A percentile compares a stretch with the other conserved stretches of the same genome.
phyloP scores from a whole-genome alignment of 2,113 vertebrate species.

The Litocranius walleri region DNA sequence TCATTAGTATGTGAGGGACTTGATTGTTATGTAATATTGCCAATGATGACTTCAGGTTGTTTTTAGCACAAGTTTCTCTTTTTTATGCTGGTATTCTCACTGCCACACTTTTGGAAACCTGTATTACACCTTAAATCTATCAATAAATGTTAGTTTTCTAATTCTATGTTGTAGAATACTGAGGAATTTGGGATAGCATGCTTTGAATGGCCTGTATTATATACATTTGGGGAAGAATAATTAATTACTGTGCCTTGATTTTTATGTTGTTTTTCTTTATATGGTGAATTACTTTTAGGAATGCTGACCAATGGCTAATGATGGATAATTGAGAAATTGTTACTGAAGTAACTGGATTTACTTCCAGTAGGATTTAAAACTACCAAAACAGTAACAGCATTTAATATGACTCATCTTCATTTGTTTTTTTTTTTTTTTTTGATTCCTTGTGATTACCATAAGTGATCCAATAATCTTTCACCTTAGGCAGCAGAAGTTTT shows the following conservation, averaged over 20 bases:
- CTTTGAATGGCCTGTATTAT: conserved; percentile 65
- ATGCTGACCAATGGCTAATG: background rate
- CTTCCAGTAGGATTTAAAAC: conserved; percentile 36
- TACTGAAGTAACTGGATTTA: conserved; percentile 32
- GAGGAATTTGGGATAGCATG: conserved; percentile 78
- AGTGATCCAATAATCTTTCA: conserved; percentile 9
- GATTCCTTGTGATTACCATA: background rate
- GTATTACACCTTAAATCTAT: conserved; percentile 92
- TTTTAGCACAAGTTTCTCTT: conserved; percentile 87
- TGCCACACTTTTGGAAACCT: conserved; percentile 93
- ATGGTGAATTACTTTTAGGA: conserved; percentile 9
- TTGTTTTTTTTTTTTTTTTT: conserved; percentile 28
- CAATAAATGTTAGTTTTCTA: conserved; percentile 99
- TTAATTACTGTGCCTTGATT: conserved; percentile 72
- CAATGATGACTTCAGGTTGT: conserved; percentile 86
- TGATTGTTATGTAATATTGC: conserved; percentile 84
- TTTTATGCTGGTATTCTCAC: conserved; percentile 89
- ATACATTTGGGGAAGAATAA: conserved; percentile 57
- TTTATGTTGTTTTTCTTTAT: conserved; percentile 53
- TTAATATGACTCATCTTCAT: conserved; percentile 16
- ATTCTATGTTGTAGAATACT: conserved; percentile 88
- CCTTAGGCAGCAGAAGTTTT: background rate
- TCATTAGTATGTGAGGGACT: conserved; percentile 82
- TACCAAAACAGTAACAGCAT: conserved; percentile 35
- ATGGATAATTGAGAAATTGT: conserved; percentile 29